phyloP scores from a whole-genome alignment of 2,113 vertebrate genomes.

The Dromiciops gliroides region DNA sequence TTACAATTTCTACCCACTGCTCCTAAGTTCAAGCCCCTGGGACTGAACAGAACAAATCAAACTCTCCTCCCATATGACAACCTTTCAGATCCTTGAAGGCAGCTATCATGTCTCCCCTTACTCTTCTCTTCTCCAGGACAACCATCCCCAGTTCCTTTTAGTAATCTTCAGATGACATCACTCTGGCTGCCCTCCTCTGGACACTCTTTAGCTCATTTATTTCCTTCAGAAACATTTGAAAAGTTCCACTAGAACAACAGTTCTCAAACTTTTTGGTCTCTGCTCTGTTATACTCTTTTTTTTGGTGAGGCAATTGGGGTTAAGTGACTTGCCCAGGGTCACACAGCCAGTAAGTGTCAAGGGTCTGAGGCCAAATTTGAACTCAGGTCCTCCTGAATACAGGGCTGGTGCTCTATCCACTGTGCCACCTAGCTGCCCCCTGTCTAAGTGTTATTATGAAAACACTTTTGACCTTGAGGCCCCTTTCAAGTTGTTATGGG shows the following conservation, averaged over 20 bases:
- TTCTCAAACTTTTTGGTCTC: neutral
- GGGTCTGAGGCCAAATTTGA: too few species aligned
- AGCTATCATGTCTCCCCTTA: neutral
- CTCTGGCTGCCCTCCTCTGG: neutral
- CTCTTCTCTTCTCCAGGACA: neutral
- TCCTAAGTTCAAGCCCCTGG: neutral
- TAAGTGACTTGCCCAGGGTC: too few species aligned
- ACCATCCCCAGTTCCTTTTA: neutral
- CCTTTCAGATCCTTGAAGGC: neutral
- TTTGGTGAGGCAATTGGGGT: too few species aligned
- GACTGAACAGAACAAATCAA: neutral
- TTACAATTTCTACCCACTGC: neutral
- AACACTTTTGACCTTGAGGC: too few species aligned
- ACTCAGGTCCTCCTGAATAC: too few species aligned
- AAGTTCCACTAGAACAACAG: neutral
- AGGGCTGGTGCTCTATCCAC: too few species aligned
- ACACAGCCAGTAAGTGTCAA: too few species aligned
- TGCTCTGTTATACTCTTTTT: neutral
- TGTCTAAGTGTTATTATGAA: too few species aligned
- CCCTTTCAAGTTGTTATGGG: too few species aligned
- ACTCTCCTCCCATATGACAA: neutral
- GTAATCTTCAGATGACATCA: neutral
- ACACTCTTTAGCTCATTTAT: neutral
- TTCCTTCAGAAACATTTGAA: neutral
- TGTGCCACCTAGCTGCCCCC: too few species aligned